A percentile compares a stretch with the other conserved stretches of the same genome.
Conservation (phyloP, 1,140 invertebrate genomes). For the Musca domestica region DNA sequence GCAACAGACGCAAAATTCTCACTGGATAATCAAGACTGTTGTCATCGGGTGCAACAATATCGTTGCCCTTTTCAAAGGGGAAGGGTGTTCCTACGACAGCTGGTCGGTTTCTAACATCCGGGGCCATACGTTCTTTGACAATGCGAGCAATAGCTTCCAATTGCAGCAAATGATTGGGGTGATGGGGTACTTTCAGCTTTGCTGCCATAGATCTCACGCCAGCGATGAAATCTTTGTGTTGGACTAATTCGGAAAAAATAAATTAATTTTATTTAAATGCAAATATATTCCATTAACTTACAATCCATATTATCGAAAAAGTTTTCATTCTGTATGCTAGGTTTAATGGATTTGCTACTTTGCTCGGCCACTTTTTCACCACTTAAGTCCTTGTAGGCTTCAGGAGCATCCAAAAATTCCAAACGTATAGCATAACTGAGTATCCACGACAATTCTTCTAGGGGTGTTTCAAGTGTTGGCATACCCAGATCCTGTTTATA, state of each 20-base stretch:
- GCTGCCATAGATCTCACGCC: constrained; percentile 76
- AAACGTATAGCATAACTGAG: constrained; percentile 77
- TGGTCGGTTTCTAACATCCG: constrained; percentile 66
- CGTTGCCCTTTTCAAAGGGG: constrained; percentile 59
- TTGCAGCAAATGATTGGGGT: constrained; percentile 78
- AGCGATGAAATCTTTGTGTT: constrained; percentile 76
- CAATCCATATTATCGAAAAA: constrained; percentile 82
- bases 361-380: constrained; percentile 57
- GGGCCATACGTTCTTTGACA: constrained; percentile 65
- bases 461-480: constrained; percentile 56
- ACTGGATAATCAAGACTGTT: constrained; percentile 72
- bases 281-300: too few species aligned
- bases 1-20: constrained; percentile 80
- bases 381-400: constrained; percentile 69
- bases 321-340: constrained; percentile 73
- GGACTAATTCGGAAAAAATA: constrained; percentile 63
- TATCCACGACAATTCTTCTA: constrained; percentile 83
- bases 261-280: neutral
- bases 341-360: constrained; percentile 59
- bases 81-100: constrained; percentile 67
- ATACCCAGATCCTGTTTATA: constrained; percentile 76
- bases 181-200: constrained; percentile 74
- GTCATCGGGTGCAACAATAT: constrained; percentile 58
- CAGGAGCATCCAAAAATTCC: constrained; percentile 76
- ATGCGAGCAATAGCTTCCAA: constrained; percentile 72